Percentiles rank a stretch among this genome's conserved stretches.
phyloP scores from a whole-genome alignment of 2,113 vertebrate genomes.

The Struthidea cinerea region DNA sequence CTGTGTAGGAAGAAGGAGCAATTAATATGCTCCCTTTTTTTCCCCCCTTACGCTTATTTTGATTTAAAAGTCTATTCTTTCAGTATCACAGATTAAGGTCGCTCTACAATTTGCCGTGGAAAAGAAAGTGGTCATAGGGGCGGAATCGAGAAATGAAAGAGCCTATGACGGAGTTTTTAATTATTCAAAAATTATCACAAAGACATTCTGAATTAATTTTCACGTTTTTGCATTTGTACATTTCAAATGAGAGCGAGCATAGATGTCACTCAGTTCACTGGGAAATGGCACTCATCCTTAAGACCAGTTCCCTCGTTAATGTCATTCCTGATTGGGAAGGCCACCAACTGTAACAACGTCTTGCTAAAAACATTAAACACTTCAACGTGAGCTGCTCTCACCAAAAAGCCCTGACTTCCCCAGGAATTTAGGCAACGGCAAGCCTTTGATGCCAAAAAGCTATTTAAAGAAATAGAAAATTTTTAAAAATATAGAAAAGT shows the following conservation, averaged over 20 bases:
- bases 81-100: constrained; percentile 51
- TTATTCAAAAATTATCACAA: constrained; percentile 64
- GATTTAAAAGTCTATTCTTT: constrained; percentile 70
- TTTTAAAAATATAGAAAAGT: rapidly evolving
- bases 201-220: constrained; percentile 66
- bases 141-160: constrained; percentile 14
- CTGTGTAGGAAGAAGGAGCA: constrained; percentile 71
- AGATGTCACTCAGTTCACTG: not conserved
- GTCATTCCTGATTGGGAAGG: not conserved
- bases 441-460: not conserved
- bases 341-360: not conserved
- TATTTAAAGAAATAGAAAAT: not conserved
- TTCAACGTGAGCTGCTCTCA: not conserved
- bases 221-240: constrained; percentile 48
- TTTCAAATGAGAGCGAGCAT: not conserved
- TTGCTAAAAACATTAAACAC: not conserved
- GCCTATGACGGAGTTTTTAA: constrained; percentile 40
- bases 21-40: constrained; percentile 70
- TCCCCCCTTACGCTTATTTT: constrained; percentile 45
- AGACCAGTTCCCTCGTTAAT: not conserved
- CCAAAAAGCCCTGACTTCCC: not conserved
- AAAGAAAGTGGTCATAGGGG: constrained; percentile 2
- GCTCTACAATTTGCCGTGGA: constrained; percentile 2
- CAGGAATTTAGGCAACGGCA: not conserved
- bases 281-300: not conserved